phyloP scores from a whole-genome alignment of 2,797 vertebrate species.

The Pterois miles region DNA sequence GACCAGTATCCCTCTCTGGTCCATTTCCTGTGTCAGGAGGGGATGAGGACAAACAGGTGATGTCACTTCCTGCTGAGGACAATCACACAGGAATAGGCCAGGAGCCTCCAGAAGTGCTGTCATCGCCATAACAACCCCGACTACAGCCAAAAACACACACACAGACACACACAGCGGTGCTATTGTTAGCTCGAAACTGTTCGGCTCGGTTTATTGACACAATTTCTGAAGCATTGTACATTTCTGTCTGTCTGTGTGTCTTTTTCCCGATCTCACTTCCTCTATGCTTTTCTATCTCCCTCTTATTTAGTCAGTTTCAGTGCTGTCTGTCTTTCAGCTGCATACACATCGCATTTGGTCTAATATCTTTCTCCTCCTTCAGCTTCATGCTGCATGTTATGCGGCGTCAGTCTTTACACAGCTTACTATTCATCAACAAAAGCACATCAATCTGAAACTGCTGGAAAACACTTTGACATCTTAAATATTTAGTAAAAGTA shows the following conservation, averaged over 20 bases:
- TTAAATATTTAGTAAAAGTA: background rate
- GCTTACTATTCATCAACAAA: background rate
- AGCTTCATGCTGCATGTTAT: background rate
- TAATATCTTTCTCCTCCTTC: background rate
- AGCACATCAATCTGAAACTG: background rate
- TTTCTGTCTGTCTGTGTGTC: slow-evolving; percentile 55
- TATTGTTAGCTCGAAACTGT: slow-evolving; percentile 71
- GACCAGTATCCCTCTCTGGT: slow-evolving; percentile 44
- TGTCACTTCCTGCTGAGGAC: slow-evolving; percentile 80
- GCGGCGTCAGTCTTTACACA: background rate
- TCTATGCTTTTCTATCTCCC: slow-evolving; percentile 26
- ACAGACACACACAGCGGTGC: slow-evolving; percentile 31
- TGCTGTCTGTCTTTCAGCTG: slow-evolving; percentile 9
- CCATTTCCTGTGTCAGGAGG: slow-evolving; percentile 76
- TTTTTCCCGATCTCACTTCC: slow-evolving; percentile 46
- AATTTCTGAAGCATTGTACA: slow-evolving; percentile 56
- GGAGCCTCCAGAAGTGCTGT: slow-evolving; percentile 58
- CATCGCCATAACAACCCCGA: slow-evolving; percentile 72
- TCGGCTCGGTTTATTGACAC: slow-evolving; percentile 70
- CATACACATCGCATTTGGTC: slow-evolving; percentile 1
- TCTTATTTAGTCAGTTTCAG: slow-evolving; percentile 31
- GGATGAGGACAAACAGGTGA: slow-evolving; percentile 76
- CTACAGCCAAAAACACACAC: slow-evolving; percentile 31
- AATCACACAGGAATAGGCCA: slow-evolving; percentile 75
- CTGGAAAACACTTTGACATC: background rate